Evolutionary conservation across 2,113 vertebrate species (phyloP).

Genomic region (Callospermophilus lateralis): DNA sequence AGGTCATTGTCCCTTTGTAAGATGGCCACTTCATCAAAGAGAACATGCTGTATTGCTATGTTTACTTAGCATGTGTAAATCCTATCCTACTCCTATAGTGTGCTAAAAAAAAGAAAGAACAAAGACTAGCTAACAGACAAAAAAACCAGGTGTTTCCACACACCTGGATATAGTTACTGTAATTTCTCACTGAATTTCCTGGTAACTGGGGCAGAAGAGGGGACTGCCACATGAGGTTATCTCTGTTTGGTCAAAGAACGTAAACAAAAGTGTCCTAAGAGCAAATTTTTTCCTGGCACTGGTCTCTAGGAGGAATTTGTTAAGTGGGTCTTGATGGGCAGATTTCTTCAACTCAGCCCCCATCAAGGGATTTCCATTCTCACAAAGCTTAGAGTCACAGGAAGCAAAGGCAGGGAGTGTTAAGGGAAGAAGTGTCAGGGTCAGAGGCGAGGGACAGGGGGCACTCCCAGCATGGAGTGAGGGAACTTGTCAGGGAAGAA

Average conservation of each 20-base stretch:
- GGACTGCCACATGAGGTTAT: neutral
- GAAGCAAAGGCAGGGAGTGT: neutral
- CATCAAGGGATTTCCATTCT: constrained; percentile 20
- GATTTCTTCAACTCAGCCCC: constrained; percentile 38
- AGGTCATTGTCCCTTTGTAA: neutral
- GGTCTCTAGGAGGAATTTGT: constrained; percentile 55
- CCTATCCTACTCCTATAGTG: neutral
- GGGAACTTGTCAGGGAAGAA: neutral
- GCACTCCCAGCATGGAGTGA: neutral
- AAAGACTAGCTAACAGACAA: constrained; percentile 20
- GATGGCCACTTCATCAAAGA: neutral
- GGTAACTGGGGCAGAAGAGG: neutral
- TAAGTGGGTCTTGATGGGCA: constrained; percentile 31
- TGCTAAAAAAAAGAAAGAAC: neutral
- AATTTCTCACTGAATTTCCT: constrained; percentile 58
- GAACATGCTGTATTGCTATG: neutral
- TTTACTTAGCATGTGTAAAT: constrained; percentile 25
- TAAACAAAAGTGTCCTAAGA: neutral
- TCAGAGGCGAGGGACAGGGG: neutral
- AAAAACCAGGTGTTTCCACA: neutral
- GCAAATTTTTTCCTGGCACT: neutral
- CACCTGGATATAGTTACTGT: constrained; percentile 8
- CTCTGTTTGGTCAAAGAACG: constrained; percentile 32
- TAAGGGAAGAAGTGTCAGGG: neutral
- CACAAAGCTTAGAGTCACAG: neutral